These are phyloP conservation scores for Lethrus apterus DNA, from an alignment of 1,140 invertebrate species.

Conservation along the genomic window DNA sequence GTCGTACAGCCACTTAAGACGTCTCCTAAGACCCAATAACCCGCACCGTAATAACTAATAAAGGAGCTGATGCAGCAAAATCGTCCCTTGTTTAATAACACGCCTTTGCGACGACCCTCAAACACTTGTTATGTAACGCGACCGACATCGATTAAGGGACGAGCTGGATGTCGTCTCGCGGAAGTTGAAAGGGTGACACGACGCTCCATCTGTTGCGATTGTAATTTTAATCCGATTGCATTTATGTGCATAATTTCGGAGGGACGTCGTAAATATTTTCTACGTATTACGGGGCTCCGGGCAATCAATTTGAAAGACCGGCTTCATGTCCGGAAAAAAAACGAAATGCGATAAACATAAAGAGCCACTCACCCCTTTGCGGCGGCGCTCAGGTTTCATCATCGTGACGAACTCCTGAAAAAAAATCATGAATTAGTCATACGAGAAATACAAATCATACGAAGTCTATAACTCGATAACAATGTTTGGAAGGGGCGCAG, in stretches of 20 bases:
- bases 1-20: conserved; percentile 9
- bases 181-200: conserved; percentile 1
- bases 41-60: conserved; percentile 12
- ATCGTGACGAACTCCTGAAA: too few relatives aligned
- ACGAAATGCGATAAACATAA: too few relatives aligned
- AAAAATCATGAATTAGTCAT: too few relatives aligned
- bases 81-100: conserved; percentile 14
- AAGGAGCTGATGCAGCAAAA: conserved; percentile 14
- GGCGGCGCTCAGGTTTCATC: too few relatives aligned
- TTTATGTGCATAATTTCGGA: conserved; percentile 9
- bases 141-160: conserved; percentile 5
- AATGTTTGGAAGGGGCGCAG: too few relatives aligned
- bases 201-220: conserved; percentile 10
- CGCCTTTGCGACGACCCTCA: conserved; percentile 7
- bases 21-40: conserved; percentile 6
- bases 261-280: too few relatives aligned
- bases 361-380: too few relatives aligned
- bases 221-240: conserved; percentile 12
- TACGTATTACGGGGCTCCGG: too few relatives aligned
- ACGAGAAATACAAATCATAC: too few relatives aligned
- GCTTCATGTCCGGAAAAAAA: too few relatives aligned
- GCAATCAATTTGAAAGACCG: too few relatives aligned
- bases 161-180: not conserved
- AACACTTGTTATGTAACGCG: conserved; percentile 12
- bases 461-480: too few relatives aligned